Evolutionary conservation across 1,140 invertebrate genomes (phyloP), one percentile per base, ranked within the genome.

Genomic region (Bombus fervidus): DNA sequence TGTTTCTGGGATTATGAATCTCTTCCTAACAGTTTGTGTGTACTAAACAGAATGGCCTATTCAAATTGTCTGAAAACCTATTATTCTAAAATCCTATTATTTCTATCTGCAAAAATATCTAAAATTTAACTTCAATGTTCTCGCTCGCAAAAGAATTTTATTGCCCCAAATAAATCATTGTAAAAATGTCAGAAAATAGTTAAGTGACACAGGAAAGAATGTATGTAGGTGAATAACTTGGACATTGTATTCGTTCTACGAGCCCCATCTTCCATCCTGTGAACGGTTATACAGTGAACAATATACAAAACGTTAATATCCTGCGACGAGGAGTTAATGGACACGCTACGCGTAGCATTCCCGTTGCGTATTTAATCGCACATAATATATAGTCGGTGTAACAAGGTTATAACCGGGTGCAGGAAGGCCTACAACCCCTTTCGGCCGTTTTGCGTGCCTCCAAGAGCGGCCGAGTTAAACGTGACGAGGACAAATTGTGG

Each of bases 231-330:
- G 79, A 53, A 39, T 39, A 72, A 12, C 6, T 13, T 43, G 28
- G 18, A 81, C 81, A 73, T 88, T 82, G 88, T 82, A 81, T 90
- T 88, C 81, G 88, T 79, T 89, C 89, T 90, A 89, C 88, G 86
- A 90, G 57, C 41, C 47, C 62, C 53, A 53, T 64, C 75, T 72
- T 31, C 25, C 66, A 31, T 66, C 68, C 62, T 43, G 59, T 22
- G 59, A 66, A 78, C 74, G 72, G 28, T n/a, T 62, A 68, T 3
- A n/a, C 37, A 15, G 57, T 57, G 75, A 31, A 64, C 80, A 69
- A 90, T 90, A 76, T 90, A 90, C 89, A 90, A 90, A 90, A 90
- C 86, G 88, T 89, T 90, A 90, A 90, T 90, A 90, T 90, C 89
- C 89, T 90, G 83, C 81, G 86, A 90, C 89, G 89, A 90, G 89